Base-by-base conservation (phyloP, 2,888 invertebrate species). In the Agapostemon virescens region DNA sequence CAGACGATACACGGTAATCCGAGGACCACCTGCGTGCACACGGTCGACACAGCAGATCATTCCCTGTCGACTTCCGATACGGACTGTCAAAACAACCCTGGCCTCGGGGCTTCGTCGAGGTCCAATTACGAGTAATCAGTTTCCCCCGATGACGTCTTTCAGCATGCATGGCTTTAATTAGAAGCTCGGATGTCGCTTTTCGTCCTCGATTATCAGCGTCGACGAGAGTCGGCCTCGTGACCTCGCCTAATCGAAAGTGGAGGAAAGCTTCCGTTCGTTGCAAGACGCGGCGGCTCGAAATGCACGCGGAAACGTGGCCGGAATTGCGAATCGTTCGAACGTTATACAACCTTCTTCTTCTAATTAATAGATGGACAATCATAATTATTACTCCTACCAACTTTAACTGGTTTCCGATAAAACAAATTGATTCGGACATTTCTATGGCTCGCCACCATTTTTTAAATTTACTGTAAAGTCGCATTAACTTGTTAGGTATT, bases 131-230 rank as follows among this genome's bases (percentile, higher is more conserved):
- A 75, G 77, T 86, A 88, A 84, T 89, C 90, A 89, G 89, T 89
- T 85, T 84, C 85, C 61, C 84, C 84, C 87, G 85, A 89, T 89
- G 81, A 90, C 88, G 74, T 91, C 87, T 77, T 90, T 89, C 79
- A 89, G 88, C 67, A 87, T 88, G 77, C 90, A 89, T 73, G 88
- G 87, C 52, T 90, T 87, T 87, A 88, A 88, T 86, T 84, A 85
- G 82, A 84, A 75, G 45, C 82, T 63, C 78, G 72, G 83, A 85
- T 79, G 84, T 79, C 81, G 75, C 82, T 77, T 83, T 81, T 71
- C 55, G 71, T 69, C 36, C 75, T 23, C 40, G 63, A 61, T 75
- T 79, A 61, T 55, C 71, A 23, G 55, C 68, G 4, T 26, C 55
- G 55, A 55, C 38, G 40, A 33, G 52, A 66, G 15, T 15, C 58